Evolutionary conservation across 2,888 invertebrate species (phyloP), one percentile per base, ranked within the genome.

Genomic region (Sphaerophoria rueppellii): DNA sequence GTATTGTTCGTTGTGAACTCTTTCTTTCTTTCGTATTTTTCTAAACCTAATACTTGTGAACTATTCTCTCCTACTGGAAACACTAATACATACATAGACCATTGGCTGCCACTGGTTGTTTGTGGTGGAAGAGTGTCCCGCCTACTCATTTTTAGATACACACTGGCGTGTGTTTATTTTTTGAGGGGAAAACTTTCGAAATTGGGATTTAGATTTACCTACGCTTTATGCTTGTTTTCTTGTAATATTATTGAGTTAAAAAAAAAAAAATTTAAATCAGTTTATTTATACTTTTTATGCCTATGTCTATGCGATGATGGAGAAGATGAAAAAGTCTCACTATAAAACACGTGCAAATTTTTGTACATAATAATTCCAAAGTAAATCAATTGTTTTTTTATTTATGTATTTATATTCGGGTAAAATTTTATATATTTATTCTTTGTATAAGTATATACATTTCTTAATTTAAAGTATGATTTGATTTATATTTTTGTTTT

Each of bases 121-220:
- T n/a, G n/a, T n/a, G n/a, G n/a, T n/a, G n/a, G n/a, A n/a, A n/a
- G n/a, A n/a, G n/a, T n/a, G n/a, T n/a, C n/a, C n/a, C n/a, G n/a
- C n/a, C n/a, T n/a, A n/a, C n/a, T n/a, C n/a, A n/a, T n/a, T n/a
- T n/a, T n/a, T n/a, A n/a, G n/a, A n/a, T n/a, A n/a, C n/a, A n/a
- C n/a, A n/a, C n/a, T 1, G 24, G 24, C 24, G 24, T 24, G 24
- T 24, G 24, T 24, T 24, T 24, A 24, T 24, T 24, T 24, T 24
- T 24, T 60, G 60, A 43, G 24, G 60, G 60, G 80, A 75, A 80
- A 85, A 73, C 35, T 80, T 24, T 85, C 55, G 50, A 80, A 85
- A 80, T 85, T 57, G 74, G 50, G 75, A 79, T 85, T 85, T 85
- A 85, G 83, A 85, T 85, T 85, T 72, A 85, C 72, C 83, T 85